These are phyloP conservation scores for Epirrhoe tristata DNA, from an alignment of 2,888 invertebrate species.

Conservation along the genomic window DNA sequence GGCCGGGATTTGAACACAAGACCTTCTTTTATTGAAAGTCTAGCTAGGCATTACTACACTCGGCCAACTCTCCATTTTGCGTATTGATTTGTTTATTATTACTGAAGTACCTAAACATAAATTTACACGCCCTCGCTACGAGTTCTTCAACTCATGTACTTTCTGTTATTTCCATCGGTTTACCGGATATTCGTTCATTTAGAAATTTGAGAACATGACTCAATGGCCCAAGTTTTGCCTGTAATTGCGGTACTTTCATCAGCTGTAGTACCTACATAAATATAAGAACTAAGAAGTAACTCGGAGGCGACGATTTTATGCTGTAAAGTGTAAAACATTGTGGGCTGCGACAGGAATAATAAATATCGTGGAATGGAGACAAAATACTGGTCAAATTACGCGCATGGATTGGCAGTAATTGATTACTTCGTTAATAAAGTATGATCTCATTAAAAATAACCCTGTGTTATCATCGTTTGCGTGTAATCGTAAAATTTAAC, in stretches of 20 bases:
- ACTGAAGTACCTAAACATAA: conserved; percentile 29
- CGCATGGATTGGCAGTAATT: conserved; percentile 26
- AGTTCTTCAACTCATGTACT: conserved; percentile 49
- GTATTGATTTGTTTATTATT: conserved; percentile 37
- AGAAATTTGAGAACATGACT: conserved; percentile 51
- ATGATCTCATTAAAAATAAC: conserved; percentile 69
- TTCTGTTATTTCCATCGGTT: conserved; percentile 54
- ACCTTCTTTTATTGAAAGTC: too few species aligned
- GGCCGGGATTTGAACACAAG: too few species aligned
- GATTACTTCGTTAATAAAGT: conserved; percentile 33
- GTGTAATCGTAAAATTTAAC: conserved; percentile 19
- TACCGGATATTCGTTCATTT: conserved; percentile 55
- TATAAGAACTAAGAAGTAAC: conserved; percentile 36
- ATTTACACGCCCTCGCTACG: conserved; percentile 33
- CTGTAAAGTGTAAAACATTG: conserved; percentile 7
- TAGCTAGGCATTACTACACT: too few species aligned
- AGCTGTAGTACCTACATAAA: conserved; percentile 31
- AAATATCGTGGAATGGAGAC: conserved; percentile 12
- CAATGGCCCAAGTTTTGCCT: conserved; percentile 61
- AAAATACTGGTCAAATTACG: conserved; percentile 17
- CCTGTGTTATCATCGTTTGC: conserved; percentile 52
- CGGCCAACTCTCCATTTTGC: too few species aligned
- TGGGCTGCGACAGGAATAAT: conserved; percentile 7
- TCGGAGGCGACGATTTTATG: not conserved
- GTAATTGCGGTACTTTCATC: conserved; percentile 57